Conservation (phyloP, 1,140 invertebrate species). For the Eurosta solidaginis region DNA sequence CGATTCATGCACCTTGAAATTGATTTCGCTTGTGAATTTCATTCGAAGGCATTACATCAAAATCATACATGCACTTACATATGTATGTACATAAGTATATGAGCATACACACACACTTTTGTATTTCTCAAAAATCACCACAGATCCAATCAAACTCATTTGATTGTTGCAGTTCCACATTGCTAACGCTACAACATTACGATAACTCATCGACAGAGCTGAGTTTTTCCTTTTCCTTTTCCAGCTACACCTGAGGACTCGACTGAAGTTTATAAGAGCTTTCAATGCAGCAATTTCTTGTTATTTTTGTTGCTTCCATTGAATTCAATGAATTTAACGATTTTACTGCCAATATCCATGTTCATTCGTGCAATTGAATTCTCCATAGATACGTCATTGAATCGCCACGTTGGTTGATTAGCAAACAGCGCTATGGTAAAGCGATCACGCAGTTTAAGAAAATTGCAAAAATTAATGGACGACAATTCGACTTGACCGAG, state of each 20-base stretch:
- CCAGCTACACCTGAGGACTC: not conserved
- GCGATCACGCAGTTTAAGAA: conserved; percentile 63
- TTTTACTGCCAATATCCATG: not conserved
- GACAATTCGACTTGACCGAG: conserved; percentile 59
- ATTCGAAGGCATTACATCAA: conserved; percentile 23
- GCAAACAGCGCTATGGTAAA: conserved; percentile 64
- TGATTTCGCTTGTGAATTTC: conserved; percentile 32
- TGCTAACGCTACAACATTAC: not conserved
- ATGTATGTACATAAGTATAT: no score
- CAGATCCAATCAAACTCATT: conserved; percentile 35
- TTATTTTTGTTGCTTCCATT: conserved; percentile 21
- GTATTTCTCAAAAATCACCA: no score
- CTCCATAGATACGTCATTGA: conserved; percentile 64
- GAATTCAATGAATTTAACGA: not conserved
- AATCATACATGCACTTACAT: no score
- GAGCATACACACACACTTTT: no score
- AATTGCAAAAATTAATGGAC: conserved; percentile 70
- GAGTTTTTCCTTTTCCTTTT: not conserved
- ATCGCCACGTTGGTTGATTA: conserved; percentile 71
- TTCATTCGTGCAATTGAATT: not conserved
- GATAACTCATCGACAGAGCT: not conserved
- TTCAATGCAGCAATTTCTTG: not conserved
- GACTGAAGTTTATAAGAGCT: not conserved
- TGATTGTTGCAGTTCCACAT: conserved; percentile 35
- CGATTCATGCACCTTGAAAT: not conserved